These are phyloP conservation scores for Acomys russatus DNA, from an alignment of 2,797 vertebrate genomes.

Conservation along the genomic window DNA sequence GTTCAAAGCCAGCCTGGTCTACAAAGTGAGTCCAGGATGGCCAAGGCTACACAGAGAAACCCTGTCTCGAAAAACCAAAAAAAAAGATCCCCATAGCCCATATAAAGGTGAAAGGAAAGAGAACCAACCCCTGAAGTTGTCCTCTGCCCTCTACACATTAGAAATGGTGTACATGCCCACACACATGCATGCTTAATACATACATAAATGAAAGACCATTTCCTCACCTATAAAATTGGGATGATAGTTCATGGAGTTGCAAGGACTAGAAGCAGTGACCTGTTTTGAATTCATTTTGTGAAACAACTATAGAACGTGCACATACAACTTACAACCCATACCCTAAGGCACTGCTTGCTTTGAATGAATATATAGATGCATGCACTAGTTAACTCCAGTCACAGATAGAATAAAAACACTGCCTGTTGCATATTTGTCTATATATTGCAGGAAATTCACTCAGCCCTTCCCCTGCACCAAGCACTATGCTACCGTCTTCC, in stretches of 20 bases:
- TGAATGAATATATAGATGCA: background rate
- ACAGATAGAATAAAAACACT: conserved; percentile 31
- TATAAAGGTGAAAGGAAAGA: background rate
- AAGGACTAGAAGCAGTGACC: conserved; percentile 22
- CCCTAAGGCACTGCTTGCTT: background rate
- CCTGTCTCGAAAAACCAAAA: too few species aligned
- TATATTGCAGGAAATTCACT: background rate
- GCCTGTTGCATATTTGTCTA: background rate
- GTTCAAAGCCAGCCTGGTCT: too few species aligned
- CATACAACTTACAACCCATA: background rate
- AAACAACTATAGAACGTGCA: background rate
- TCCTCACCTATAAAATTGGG: conserved; percentile 35
- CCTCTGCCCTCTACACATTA: background rate
- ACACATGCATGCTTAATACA: background rate
- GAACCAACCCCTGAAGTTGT: background rate
- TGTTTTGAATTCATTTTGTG: background rate
- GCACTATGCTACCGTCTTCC: background rate
- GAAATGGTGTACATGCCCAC: background rate
- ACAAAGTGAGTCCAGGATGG: too few species aligned
- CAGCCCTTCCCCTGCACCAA: background rate
- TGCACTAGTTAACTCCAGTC: background rate
- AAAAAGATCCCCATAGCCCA: background rate
- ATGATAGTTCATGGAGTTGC: background rate
- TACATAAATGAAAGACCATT: background rate
- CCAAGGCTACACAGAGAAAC: too few species aligned